These are phyloP conservation scores for Pseudorasbora parva DNA, from an alignment of 2,113 vertebrate genomes.

Conservation along the genomic window DNA sequence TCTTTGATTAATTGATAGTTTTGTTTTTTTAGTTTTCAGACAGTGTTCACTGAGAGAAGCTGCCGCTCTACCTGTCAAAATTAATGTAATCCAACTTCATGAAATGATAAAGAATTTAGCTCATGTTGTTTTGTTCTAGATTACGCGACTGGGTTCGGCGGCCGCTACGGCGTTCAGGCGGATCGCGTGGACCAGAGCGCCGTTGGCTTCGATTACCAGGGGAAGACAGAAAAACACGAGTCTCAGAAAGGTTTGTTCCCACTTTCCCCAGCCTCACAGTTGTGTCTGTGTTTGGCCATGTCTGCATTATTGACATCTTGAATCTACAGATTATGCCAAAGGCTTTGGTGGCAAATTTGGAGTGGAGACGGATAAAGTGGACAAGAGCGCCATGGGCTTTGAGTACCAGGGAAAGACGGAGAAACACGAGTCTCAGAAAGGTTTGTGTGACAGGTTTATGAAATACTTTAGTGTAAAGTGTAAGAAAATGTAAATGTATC, in stretches of 20 bases:
- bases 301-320: neutral
- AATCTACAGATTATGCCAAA: conserved; percentile 85
- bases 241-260: conserved; percentile 89
- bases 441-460: conserved; percentile 63
- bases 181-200: conserved; percentile 91
- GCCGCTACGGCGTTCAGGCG: conserved; percentile 75
- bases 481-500: neutral
- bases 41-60: conserved; percentile 28
- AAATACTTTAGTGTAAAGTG: neutral
- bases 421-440: conserved; percentile 93
- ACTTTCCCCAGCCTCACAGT: neutral
- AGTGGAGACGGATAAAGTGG: conserved; percentile 92
- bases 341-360: conserved; percentile 93
- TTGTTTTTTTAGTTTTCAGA: neutral
- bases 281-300: neutral
- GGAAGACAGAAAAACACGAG: conserved; percentile 92
- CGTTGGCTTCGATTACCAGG: conserved; percentile 93
- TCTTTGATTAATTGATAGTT: no score
- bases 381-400: conserved; percentile 93
- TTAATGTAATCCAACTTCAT: conserved; percentile 76
- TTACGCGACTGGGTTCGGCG: conserved; percentile 79
- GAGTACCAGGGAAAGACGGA: conserved; percentile 95
- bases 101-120: conserved; percentile 77
- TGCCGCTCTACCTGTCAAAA: conserved; percentile 59
- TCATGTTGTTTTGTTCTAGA: conserved; percentile 64